These are phyloP conservation scores for Probaryconus sp. DNA, from an alignment of 1,140 invertebrate genomes.

Conservation along the genomic window DNA sequence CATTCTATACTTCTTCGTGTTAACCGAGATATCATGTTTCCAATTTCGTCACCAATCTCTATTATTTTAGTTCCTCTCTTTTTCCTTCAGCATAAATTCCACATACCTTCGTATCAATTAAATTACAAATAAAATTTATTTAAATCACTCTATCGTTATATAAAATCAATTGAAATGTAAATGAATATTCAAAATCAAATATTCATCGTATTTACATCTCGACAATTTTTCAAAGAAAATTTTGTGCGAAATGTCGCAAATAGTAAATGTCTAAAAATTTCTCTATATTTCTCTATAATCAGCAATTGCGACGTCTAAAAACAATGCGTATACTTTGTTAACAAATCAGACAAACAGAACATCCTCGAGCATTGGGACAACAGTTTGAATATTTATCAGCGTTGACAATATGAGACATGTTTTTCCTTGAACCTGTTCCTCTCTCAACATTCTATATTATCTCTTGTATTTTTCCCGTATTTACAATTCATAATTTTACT, in stretches of 20 bases:
- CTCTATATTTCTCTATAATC: conserved; percentile 14
- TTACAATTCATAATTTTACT: conserved; percentile 34
- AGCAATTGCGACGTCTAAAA: conserved; percentile 33
- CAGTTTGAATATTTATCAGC: conserved; percentile 51
- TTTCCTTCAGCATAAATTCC: no score
- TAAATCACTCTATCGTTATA: background rate
- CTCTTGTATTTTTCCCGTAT: conserved; percentile 17
- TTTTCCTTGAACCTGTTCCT: conserved; percentile 34
- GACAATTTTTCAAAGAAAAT: conserved; percentile 33
- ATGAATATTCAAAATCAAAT: conserved; percentile 32
- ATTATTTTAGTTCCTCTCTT: background rate
- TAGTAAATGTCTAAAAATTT: conserved; percentile 9
- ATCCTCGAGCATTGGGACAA: conserved; percentile 22
- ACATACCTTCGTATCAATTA: no score
- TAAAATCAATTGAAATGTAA: background rate
- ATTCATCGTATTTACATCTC: conserved; percentile 26
- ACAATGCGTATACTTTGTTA: conserved; percentile 18
- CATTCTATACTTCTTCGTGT: conserved; percentile 39
- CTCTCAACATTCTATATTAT: conserved; percentile 15
- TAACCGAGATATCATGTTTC: conserved; percentile 31
- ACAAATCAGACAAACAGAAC: conserved; percentile 43
- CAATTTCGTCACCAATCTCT: conserved; percentile 36
- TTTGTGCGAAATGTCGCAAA: conserved; percentile 42
- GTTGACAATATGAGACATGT: conserved; percentile 37
- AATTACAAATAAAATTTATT: no score